Conservation (phyloP, 64 coral and sea anemone genomes). For the Montipora foliosa region DNA sequence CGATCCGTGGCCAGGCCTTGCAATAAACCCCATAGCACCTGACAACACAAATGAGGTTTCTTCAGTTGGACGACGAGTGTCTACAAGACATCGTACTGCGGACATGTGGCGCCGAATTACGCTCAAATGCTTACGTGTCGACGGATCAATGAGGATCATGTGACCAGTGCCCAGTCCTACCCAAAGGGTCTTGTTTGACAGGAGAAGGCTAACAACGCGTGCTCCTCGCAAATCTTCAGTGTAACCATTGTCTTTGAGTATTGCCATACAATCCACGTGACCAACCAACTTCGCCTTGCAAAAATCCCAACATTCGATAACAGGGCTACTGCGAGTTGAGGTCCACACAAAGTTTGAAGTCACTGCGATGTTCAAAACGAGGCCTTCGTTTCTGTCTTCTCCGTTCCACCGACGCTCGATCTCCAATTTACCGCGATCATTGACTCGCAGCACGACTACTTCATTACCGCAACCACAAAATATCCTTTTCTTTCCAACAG, state of each 20-base stretch:
- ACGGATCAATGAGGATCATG: constrained; percentile 80
- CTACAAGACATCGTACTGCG: constrained; percentile 83
- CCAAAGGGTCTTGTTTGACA: constrained; percentile 72
- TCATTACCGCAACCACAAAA: constrained; percentile 90
- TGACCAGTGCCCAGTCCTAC: constrained; percentile 92
- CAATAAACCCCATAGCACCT: constrained; percentile 89
- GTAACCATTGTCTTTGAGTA: constrained; percentile 43
- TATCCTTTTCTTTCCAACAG: constrained; percentile 64
- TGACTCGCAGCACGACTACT: constrained; percentile 69
- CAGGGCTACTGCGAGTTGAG: constrained; percentile 75
- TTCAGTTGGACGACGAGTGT: constrained; percentile 44
- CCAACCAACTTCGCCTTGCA: constrained; percentile 62
- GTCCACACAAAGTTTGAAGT: constrained; percentile 72
- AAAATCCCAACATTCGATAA: constrained; percentile 83
- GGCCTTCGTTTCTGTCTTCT: constrained; percentile 51
- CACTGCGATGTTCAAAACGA: constrained; percentile 91
- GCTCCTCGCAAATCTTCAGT: constrained; percentile 55
- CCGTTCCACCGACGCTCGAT: constrained; percentile 80
- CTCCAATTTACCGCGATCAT: constrained; percentile 13
- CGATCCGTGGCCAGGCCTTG: constrained; percentile 55
- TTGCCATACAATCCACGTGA: constrained; percentile 65
- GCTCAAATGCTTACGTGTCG: constrained; percentile 61
- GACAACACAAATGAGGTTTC: constrained; percentile 73
- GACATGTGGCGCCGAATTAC: constrained; percentile 81
- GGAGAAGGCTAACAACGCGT: constrained; percentile 87